These are phyloP conservation scores for Sylvilagus bachmani DNA, from an alignment of 2,113 vertebrate genomes.

Conservation along the genomic window DNA sequence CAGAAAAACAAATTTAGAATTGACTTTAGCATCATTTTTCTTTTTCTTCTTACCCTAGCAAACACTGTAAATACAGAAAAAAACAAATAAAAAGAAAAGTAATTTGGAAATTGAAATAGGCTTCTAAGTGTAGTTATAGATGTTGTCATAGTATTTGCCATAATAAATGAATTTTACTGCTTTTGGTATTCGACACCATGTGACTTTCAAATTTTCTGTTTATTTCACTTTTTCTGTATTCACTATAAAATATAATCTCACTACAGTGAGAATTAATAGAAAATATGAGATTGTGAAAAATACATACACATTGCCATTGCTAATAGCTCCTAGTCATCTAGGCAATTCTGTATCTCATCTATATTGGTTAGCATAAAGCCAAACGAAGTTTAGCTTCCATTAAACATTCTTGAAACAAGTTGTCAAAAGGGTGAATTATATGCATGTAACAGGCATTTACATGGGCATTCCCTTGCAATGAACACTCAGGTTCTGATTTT, in stretches of 20 bases:
- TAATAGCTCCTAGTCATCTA: neutral
- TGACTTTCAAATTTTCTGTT: slow-evolving; percentile 29
- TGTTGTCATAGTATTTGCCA: neutral
- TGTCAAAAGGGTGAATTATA: neutral
- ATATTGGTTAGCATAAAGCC: neutral
- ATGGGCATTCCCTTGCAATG: neutral
- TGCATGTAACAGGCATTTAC: neutral
- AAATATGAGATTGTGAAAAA: neutral
- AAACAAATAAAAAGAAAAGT: neutral
- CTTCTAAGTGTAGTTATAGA: neutral
- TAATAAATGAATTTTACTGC: neutral
- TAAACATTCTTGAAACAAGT: neutral
- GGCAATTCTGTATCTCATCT: neutral
- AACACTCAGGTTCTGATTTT: neutral
- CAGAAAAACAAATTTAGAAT: neutral
- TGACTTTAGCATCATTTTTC: neutral
- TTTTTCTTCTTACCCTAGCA: neutral
- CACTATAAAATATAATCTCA: slow-evolving; percentile 3
- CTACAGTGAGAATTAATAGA: neutral
- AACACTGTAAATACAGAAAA: neutral
- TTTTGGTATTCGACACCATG: neutral
- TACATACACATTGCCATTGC: neutral
- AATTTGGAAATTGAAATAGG: neutral
- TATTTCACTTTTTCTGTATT: neutral
- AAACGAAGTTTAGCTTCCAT: neutral